Base-by-base conservation (phyloP, 2,888 invertebrate genomes). In the Iphiclides podalirius region DNA sequence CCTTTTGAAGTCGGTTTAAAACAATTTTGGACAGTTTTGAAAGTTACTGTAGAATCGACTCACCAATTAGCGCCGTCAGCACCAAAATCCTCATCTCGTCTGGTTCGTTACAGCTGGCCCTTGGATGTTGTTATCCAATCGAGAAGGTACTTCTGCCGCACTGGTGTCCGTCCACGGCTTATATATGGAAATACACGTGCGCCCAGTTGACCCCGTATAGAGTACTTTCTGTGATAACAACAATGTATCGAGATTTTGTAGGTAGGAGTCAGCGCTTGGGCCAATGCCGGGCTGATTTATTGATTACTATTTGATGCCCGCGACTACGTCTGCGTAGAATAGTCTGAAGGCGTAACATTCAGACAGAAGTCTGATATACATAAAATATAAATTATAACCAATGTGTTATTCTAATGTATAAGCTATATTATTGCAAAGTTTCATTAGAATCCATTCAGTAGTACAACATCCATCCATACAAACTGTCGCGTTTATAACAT, bases 61-160 rank as follows among this genome's bases (percentile, higher is more conserved):
- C 33, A 86, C 87, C 87, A 58, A 86, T 69, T 47, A 86, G 55
- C 63, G 82, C 84, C 79, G 84, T 76, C 53, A 87, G 57, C 45
- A 82, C 67, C 59, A 83, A 60, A 56, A 83, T 58, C 73, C 80
- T 87, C 87, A 87, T 87, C 51, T 48, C 67, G 42, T 33, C 23
- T 20, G 43, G 50, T 46, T 38, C 45, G 54, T 59, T 55, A 53
- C 60, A 34, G 57, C 63, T 46, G 52, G 54, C 50, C 47, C 60
- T 61, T 41, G 61, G 63, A 50, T 67, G 61, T 58, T 60, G 33
- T 59, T 55, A 20, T 53, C 45, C 37, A 43, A 46, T 49, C 44
- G 77, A 79, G 79, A 79, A 82, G 75, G 61, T 63, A 68, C 81
- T 83, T 82, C 82, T 85, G 72, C 17, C 17, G 28, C 11, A 8